Evolutionary conservation across 2,888 invertebrate species (phyloP), one percentile per base, ranked within the genome.

Genomic region (Leucophenga maculata): DNA sequence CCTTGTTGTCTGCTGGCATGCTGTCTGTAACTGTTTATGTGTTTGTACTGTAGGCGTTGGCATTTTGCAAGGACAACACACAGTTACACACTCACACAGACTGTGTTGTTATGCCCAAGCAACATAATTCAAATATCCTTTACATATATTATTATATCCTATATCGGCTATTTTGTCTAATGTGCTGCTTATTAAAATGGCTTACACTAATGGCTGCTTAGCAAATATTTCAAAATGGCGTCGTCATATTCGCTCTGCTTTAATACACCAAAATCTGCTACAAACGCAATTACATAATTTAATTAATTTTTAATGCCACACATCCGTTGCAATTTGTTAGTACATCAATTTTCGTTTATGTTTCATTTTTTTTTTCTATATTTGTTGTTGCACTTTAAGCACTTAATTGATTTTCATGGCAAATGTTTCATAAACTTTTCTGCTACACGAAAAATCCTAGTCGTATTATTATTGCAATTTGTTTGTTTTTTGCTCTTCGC

Each of bases 371-470:
- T 26, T 26, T 26, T 26, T 3, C 4, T 26, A 4, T 26, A 26
- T 26, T 39, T 11, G 1, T 54, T 1, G 6, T 54, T 3, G 20
- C 11, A 14, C 22, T 50, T 18, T 16, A 50, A 8, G 11, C 13
- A 18, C 44, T 60, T 60, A 60, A 44, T 60, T 60, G 44, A 39
- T 60, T 39, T 60, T 18, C n/a, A 39, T 39, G 20, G 18, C 32
- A 60, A 60, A 60, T 60, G 18, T 60, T 39, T 60, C 39, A 39
- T 60, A 39, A 60, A 60, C 57, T 55, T 55, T 18, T 22, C 11
- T 2, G 13, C 22, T 22, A 55, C 55, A 57, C 3, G 39, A n/a
- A n/a, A n/a, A n/a, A n/a, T n/a, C n/a, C n/a, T 39, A 39, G 39
- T 39, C 39, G 39, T 11, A 39, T 8, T 11, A 57, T 60, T 60